phyloP scores from a whole-genome alignment of 2,113 vertebrate species.

The Phasianus colchicus region DNA sequence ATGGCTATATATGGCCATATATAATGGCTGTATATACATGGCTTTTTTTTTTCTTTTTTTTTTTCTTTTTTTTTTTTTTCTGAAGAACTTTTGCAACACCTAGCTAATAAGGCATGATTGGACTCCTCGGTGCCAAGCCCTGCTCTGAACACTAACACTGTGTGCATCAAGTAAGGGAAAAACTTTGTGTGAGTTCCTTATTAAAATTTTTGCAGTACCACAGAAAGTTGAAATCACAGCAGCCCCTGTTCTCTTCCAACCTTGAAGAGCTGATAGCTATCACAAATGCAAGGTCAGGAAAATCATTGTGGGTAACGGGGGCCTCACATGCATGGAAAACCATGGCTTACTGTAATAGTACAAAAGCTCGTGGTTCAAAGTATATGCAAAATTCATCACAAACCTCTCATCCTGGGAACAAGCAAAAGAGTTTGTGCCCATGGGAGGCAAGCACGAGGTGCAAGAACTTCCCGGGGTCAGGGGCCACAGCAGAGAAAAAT shows the following conservation, averaged over 20 bases:
- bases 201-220: background rate
- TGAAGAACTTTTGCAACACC: background rate
- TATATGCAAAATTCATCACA: conserved; percentile 29
- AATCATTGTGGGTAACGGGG: background rate
- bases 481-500: background rate
- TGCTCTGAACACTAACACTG: background rate
- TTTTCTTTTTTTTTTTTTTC: background rate
- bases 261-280: background rate
- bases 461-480: background rate
- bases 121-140: background rate
- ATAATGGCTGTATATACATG: no score
- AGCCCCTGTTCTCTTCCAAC: background rate
- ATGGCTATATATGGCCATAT: background rate
- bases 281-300: conserved; percentile 8
- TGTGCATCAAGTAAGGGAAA: background rate
- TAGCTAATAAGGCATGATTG: background rate
- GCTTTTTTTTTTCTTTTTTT: background rate
- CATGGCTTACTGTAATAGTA: background rate
- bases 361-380: conserved; percentile 6
- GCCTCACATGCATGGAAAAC: background rate
- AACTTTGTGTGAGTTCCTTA: background rate
- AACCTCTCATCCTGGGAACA: conserved; percentile 37
- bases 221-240: background rate
- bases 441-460: background rate
- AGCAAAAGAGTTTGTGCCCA: background rate